Evolutionary conservation across 2,888 invertebrate genomes (phyloP).

Genomic region (Epicampocera succincta): DNA sequence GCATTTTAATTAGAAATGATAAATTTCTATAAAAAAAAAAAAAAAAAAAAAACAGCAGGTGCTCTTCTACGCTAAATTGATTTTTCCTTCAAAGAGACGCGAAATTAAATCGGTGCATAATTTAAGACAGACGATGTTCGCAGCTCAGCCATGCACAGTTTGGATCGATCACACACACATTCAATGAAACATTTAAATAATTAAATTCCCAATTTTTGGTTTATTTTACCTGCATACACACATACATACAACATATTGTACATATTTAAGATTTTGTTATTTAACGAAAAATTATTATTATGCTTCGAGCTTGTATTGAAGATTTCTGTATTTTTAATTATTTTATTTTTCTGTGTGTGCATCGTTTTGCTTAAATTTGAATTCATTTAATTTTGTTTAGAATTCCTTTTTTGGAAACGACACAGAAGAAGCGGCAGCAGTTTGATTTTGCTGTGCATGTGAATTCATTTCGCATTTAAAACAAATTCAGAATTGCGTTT

Average conservation of each 20-base stretch:
- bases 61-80: neutral
- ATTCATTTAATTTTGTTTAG: slow-evolving; percentile 27
- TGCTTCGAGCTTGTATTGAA: no score
- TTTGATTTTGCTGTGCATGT: slow-evolving; percentile 45
- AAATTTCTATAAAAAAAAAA: slow-evolving; percentile 40
- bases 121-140: no score
- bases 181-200: no score
- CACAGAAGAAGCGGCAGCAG: slow-evolving; percentile 10
- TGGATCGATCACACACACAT: no score
- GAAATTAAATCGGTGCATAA: slow-evolving; percentile 48
- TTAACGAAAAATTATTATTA: no score
- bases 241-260: no score
- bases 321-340: neutral
- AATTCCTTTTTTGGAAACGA: slow-evolving; percentile 30
- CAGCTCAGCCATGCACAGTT: no score
- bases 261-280: no score
- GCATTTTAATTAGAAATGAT: slow-evolving; percentile 45
- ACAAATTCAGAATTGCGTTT: slow-evolving; percentile 43
- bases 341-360: no score
- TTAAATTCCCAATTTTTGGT: no score
- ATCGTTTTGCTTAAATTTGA: slow-evolving; percentile 45
- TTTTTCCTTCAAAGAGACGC: no score
- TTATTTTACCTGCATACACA: no score
- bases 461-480: slow-evolving; percentile 25
- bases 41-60: slow-evolving; percentile 27